phyloP scores from a whole-genome alignment of 2,888 invertebrate species.

The Strigamia maritima region DNA sequence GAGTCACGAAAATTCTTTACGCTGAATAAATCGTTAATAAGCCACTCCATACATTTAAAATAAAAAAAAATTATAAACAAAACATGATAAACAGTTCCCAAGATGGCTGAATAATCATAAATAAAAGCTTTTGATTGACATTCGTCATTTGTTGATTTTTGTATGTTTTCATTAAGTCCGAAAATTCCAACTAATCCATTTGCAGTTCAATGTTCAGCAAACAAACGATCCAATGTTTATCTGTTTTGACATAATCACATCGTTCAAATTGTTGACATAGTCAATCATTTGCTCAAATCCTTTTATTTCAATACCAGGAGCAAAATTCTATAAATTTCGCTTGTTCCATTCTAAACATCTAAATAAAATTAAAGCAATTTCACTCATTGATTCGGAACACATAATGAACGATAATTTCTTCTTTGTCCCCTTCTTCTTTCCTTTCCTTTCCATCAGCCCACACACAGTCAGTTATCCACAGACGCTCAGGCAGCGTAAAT shows the following conservation, averaged over 20 bases:
- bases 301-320: not conserved
- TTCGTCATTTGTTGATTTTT: too few relatives aligned
- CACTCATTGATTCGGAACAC: not conserved
- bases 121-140: too few relatives aligned
- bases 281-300: not conserved
- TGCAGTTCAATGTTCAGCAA: not conserved
- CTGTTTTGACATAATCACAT: not conserved
- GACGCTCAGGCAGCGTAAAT: constrained; percentile 26
- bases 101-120: too few relatives aligned
- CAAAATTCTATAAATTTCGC: not conserved
- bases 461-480: constrained; percentile 9
- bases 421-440: not conserved
- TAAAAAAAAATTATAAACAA: too few relatives aligned
- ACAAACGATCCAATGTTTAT: not conserved
- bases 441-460: constrained; percentile 12
- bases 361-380: not conserved
- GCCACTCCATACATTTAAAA: too few relatives aligned
- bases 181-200: not conserved
- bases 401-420: not conserved
- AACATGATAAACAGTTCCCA: too few relatives aligned
- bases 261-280: not conserved
- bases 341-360: not conserved
- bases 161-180: too few relatives aligned
- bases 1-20: too few relatives aligned
- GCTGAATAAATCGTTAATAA: too few relatives aligned